Evolutionary conservation across 2,797 vertebrate species (phyloP).

Genomic region (Masticophis lateralis): DNA sequence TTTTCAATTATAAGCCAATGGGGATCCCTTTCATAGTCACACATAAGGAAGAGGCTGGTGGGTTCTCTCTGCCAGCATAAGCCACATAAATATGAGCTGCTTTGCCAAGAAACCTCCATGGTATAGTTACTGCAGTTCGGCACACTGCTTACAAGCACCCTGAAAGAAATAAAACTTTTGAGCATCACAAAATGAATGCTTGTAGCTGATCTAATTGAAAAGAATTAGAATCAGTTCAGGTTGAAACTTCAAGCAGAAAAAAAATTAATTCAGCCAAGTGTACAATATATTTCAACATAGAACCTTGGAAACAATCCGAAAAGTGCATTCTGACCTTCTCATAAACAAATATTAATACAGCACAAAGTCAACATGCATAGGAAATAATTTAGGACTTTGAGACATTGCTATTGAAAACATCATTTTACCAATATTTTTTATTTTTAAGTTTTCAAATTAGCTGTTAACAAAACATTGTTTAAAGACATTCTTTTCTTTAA

Average conservation of each 20-base stretch:
- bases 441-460: neutral
- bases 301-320: neutral
- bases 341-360: neutral
- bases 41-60: neutral
- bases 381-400: neutral
- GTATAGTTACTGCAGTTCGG: neutral
- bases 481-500: constrained; percentile 2
- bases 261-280: neutral
- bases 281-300: constrained; percentile 4
- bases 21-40: neutral
- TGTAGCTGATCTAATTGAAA: accelerated
- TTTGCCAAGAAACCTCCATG: neutral
- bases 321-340: neutral
- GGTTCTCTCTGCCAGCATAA: neutral
- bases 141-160: neutral
- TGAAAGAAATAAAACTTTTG: neutral
- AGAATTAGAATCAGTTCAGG: neutral
- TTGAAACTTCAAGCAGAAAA: neutral
- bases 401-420: constrained; percentile 10
- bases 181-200: neutral
- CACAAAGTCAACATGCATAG: neutral
- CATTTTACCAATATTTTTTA: neutral
- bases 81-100: neutral
- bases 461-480: constrained; percentile 39
- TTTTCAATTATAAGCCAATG: neutral